phyloP scores from a whole-genome alignment of 2,113 vertebrate genomes.

The Nothocercus julius region DNA sequence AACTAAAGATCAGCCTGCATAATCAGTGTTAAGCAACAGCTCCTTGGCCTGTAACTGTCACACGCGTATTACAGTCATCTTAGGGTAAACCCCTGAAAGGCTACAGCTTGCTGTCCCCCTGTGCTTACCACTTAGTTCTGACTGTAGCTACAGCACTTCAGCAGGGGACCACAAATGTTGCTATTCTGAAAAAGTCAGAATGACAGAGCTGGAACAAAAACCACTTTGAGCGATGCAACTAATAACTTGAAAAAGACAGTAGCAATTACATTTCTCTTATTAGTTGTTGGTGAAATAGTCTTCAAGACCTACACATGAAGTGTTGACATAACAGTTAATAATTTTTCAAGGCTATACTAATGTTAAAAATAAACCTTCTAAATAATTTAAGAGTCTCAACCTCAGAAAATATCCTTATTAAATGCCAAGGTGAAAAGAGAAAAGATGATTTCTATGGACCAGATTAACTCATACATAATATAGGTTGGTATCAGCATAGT shows the following conservation, averaged over 20 bases:
- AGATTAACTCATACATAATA: neutral
- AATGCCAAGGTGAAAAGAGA: neutral
- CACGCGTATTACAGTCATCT: neutral
- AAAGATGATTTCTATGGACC: neutral
- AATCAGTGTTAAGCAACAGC: neutral
- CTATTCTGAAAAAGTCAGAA: neutral
- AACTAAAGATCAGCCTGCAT: neutral
- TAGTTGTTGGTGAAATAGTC: neutral
- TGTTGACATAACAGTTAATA: neutral
- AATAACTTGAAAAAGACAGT: neutral
- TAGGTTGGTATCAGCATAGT: neutral
- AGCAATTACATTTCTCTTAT: neutral
- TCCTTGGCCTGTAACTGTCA: neutral
- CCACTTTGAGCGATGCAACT: neutral
- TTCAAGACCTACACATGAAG: neutral
- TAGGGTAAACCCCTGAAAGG: neutral
- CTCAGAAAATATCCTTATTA: neutral
- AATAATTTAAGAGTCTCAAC: constrained; percentile 14
- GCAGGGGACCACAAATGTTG: neutral
- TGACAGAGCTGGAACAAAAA: neutral
- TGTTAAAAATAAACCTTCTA: neutral
- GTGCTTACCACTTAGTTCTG: neutral
- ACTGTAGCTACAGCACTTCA: neutral
- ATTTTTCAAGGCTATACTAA: neutral
- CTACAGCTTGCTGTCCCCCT: neutral